phyloP scores from a whole-genome alignment of 1,140 invertebrate species.

The Brachystomella parvula region DNA sequence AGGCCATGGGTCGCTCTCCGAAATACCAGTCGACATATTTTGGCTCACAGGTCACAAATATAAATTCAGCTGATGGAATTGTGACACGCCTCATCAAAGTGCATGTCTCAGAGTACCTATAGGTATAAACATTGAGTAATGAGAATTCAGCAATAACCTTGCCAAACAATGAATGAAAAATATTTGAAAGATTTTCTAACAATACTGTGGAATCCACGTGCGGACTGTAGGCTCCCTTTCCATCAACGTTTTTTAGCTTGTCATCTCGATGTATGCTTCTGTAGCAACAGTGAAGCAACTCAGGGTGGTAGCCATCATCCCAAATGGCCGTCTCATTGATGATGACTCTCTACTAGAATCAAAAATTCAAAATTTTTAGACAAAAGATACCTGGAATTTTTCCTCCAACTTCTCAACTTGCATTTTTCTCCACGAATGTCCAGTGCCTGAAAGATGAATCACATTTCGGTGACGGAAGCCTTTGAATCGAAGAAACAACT shows the following conservation, averaged over 20 bases:
- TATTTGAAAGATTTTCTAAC: not conserved
- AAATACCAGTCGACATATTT: too few relatives aligned
- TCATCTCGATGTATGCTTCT: not conserved
- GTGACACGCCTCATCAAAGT: too few relatives aligned
- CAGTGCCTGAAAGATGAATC: not conserved
- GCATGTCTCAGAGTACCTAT: too few relatives aligned
- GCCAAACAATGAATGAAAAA: too few relatives aligned
- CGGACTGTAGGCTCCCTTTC: not conserved
- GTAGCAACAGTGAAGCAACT: not conserved
- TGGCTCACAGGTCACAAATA: too few relatives aligned
- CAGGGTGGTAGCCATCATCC: not conserved
- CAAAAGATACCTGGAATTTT: too few relatives aligned
- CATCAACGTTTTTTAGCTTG: not conserved
- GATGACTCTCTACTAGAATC: not conserved
- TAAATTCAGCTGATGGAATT: too few relatives aligned
- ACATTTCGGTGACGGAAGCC: not conserved
- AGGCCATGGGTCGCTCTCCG: too few relatives aligned
- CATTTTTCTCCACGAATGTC: not conserved
- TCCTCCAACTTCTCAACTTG: too few relatives aligned
- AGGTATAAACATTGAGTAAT: too few relatives aligned
- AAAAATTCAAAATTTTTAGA: conserved; percentile 5
- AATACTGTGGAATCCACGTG: not conserved
- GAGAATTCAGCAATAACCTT: too few relatives aligned
- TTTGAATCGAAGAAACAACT: too few relatives aligned
- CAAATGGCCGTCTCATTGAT: not conserved